These are phyloP conservation scores for Neopipo cinnamomea DNA, from an alignment of 2,113 vertebrate genomes.

Conservation along the genomic window DNA sequence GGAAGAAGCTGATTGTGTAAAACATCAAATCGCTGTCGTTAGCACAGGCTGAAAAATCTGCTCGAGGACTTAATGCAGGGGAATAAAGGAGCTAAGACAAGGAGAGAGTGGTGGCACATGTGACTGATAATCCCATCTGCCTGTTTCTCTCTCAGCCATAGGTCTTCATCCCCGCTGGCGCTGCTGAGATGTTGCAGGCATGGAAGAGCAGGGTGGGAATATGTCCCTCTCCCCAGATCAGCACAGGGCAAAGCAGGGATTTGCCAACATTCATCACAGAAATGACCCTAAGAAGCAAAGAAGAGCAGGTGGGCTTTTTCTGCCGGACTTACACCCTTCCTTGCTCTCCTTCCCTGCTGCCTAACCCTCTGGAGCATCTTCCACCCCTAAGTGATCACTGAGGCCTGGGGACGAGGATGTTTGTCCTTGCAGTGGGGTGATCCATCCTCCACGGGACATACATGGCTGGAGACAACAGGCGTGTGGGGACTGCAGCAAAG, in stretches of 20 bases:
- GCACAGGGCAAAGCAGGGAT: background rate
- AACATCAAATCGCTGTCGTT: background rate
- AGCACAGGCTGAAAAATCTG: background rate
- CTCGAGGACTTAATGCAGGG: background rate
- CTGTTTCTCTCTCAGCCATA: background rate
- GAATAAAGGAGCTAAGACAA: background rate
- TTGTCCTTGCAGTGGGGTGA: background rate
- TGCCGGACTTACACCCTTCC: background rate
- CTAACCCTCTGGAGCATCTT: background rate
- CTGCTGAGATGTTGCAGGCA: background rate
- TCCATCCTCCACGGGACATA: fast-evolving
- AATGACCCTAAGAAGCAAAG: background rate
- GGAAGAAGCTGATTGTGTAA: background rate
- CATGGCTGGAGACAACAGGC: fast-evolving
- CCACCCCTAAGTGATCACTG: background rate
- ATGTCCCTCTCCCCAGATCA: background rate
- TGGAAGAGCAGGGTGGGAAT: background rate
- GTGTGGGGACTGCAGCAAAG: background rate
- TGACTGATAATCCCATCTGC: background rate
- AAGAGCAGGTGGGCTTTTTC: background rate
- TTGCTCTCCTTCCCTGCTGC: background rate
- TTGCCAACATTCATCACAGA: background rate
- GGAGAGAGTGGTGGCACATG: background rate
- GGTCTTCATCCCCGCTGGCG: fast-evolving
- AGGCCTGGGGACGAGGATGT: background rate